Percentiles rank a stretch among this genome's conserved stretches.
These are phyloP conservation scores for Caenorhabditis wallacei DNA, from an alignment of 2,888 invertebrate species.

Conservation along the genomic window DNA sequence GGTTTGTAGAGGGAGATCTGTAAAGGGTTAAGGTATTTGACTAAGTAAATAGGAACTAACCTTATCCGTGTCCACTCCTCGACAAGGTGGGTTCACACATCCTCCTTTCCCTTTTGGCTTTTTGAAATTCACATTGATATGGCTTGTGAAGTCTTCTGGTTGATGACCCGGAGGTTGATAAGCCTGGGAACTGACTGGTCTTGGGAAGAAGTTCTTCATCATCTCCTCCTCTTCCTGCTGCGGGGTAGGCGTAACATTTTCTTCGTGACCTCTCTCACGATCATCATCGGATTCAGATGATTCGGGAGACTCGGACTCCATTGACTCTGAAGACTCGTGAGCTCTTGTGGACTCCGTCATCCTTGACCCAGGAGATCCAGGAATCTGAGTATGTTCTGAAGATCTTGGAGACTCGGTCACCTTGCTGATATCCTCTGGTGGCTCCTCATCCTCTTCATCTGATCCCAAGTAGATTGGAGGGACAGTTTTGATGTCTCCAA, in stretches of 20 bases:
- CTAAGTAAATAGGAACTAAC: slow-evolving; percentile 10
- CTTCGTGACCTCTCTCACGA: background rate
- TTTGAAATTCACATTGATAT: slow-evolving; percentile 70
- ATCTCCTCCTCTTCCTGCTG: slow-evolving; percentile 58
- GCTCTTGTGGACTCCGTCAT: background rate
- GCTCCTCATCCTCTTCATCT: slow-evolving; percentile 51
- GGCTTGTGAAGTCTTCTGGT: slow-evolving; percentile 59
- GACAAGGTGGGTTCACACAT: slow-evolving; percentile 44
- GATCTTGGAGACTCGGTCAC: slow-evolving; percentile 10
- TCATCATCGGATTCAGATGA: background rate
- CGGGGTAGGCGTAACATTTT: slow-evolving; percentile 32
- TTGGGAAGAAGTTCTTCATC: slow-evolving; percentile 65
- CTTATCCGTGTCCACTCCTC: slow-evolving; percentile 64
- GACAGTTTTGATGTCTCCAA: slow-evolving; percentile 24
- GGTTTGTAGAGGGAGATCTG: slow-evolving; percentile 65
- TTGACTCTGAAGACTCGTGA: background rate
- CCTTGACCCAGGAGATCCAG: slow-evolving; percentile 5
- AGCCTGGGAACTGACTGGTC: slow-evolving; percentile 60
- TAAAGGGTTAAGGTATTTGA: background rate
- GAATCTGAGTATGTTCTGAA: slow-evolving; percentile 20
- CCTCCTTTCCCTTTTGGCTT: slow-evolving; percentile 60
- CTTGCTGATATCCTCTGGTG: slow-evolving; percentile 43
- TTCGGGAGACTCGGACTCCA: background rate
- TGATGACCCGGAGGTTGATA: slow-evolving; percentile 68
- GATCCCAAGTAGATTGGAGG: slow-evolving; percentile 59